A percentile compares a stretch with the other conserved stretches of the same genome.
phyloP scores from a whole-genome alignment of 2,797 vertebrate species.

The Crypturellus tataupa region DNA sequence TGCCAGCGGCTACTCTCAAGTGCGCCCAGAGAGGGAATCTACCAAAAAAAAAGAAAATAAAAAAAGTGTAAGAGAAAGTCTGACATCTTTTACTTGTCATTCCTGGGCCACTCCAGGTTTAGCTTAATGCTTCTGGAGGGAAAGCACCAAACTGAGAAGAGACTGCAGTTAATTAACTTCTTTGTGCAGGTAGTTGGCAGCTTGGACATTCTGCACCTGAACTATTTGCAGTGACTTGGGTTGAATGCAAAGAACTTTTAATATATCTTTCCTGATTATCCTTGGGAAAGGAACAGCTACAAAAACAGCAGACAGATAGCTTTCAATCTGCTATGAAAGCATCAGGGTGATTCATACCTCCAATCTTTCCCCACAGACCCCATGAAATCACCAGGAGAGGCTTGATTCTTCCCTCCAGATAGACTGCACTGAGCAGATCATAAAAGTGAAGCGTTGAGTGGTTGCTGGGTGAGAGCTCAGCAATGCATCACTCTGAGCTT shows the following conservation, averaged over 20 bases:
- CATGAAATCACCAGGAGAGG: neutral
- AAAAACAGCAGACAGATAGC: neutral
- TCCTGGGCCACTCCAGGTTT: neutral
- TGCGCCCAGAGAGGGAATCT: fast-evolving
- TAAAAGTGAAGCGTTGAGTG: neutral
- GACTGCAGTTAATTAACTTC: neutral
- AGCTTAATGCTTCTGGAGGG: neutral
- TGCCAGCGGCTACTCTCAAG: neutral
- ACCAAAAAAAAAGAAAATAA: neutral
- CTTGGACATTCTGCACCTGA: neutral
- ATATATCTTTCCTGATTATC: fast-evolving
- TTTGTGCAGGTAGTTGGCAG: neutral
- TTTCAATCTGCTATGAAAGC: neutral
- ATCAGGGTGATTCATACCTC: fast-evolving
- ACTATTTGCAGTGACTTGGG: neutral
- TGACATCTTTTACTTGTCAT: neutral
- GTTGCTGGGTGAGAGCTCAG: neutral
- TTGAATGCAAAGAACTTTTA: neutral
- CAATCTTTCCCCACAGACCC: neutral
- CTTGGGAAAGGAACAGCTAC: neutral
- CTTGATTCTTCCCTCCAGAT: neutral
- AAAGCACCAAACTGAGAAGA: neutral
- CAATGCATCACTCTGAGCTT: neutral
- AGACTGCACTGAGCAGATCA: neutral
- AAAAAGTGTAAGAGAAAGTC: too few species aligned